These are phyloP conservation scores for Cyprinodon brontotheroides DNA, from an alignment of 2,113 vertebrate genomes.

Conservation along the genomic window DNA sequence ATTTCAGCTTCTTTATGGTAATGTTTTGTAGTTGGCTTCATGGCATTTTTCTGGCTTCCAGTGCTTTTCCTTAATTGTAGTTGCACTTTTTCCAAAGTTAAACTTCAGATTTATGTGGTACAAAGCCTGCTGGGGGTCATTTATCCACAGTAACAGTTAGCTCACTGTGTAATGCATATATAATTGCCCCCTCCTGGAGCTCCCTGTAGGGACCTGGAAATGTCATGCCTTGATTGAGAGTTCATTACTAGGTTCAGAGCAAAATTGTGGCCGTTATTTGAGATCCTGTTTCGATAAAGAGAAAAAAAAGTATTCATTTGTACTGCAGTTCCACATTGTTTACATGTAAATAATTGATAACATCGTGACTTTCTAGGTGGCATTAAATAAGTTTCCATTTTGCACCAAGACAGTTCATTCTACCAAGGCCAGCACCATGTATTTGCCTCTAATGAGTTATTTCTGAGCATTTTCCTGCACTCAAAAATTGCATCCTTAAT, in stretches of 20 bases:
- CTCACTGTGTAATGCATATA: constrained; percentile 8
- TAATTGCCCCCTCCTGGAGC: constrained; percentile 18
- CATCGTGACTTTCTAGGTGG: not conserved
- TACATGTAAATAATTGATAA: not conserved
- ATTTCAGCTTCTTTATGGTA: constrained; percentile 8
- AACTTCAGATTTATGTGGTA: constrained; percentile 4
- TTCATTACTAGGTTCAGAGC: constrained; percentile 4
- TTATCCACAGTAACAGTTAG: constrained; percentile 9
- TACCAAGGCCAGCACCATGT: no score
- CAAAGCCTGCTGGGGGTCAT: constrained; percentile 8
- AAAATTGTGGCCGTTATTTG: not conserved
- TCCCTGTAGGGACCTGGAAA: constrained; percentile 13
- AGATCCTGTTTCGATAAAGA: not conserved
- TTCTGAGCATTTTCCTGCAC: not conserved
- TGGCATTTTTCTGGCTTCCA: not conserved
- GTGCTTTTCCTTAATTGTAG: not conserved
- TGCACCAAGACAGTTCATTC: not conserved
- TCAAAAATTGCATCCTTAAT: not conserved
- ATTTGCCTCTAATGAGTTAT: not conserved
- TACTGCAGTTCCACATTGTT: not conserved
- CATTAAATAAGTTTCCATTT: not conserved
- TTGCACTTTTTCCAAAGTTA: not conserved
- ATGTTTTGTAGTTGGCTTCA: not conserved
- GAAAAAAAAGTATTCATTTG: not conserved
- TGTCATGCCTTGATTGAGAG: constrained; percentile 12